A percentile compares a stretch with the other conserved stretches of the same genome.
Conservation (phyloP, 2,797 vertebrate species). For the Acipenser transmontanus region DNA sequence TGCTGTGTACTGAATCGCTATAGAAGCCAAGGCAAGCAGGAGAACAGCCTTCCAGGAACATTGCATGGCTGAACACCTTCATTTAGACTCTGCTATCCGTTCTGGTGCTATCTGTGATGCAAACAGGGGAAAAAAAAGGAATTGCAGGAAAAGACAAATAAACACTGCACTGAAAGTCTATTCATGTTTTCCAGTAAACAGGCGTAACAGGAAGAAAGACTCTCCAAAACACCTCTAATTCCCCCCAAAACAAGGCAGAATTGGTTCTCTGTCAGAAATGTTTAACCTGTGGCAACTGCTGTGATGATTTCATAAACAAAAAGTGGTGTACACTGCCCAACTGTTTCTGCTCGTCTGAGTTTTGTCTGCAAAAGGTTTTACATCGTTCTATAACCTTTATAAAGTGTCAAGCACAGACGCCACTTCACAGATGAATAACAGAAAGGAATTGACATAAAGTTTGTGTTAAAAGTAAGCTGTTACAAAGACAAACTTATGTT, state of each 20-base stretch:
- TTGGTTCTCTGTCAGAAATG: no score
- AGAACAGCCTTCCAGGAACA: slow-evolving; percentile 97
- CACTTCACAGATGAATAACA: no score
- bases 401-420: no score
- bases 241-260: slow-evolving; percentile 3
- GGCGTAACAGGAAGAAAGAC: slow-evolving; percentile 12
- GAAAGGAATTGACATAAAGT: no score
- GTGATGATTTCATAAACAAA: no score
- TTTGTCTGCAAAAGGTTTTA: no score
- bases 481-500: no score
- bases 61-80: slow-evolving; percentile 92
- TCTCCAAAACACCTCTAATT: slow-evolving; percentile 3
- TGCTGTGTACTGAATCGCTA: slow-evolving; percentile 92
- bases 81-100: slow-evolving; percentile 60
- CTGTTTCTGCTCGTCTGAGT: no score
- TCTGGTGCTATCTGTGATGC: slow-evolving; percentile 23
- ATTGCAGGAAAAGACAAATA: slow-evolving; percentile 7
- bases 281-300: no score
- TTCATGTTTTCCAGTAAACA: slow-evolving; percentile 22
- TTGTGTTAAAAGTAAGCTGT: no score
- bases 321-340: no score
- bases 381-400: no score
- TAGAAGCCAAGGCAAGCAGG: slow-evolving; percentile 87
- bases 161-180: slow-evolving; percentile 16
- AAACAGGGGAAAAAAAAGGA: slow-evolving; percentile 14